These are phyloP conservation scores for Eupithecia dodoneata DNA, from an alignment of 2,888 invertebrate species.

Conservation along the genomic window DNA sequence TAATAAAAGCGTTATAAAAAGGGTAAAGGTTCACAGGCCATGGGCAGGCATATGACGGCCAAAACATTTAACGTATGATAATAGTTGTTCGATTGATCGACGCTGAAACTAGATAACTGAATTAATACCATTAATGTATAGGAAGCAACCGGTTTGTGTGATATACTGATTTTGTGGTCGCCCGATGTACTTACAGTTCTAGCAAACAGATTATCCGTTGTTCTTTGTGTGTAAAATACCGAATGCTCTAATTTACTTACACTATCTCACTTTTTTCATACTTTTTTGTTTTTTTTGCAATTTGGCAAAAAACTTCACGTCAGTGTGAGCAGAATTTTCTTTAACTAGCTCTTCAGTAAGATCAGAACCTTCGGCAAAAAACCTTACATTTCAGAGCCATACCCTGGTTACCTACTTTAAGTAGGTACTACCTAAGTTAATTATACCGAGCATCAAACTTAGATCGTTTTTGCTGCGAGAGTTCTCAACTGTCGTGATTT, in stretches of 20 bases:
- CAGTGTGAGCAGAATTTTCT: not conserved
- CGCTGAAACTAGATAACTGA: not conserved
- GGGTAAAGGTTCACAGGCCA: not conserved
- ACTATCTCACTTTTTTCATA: not conserved
- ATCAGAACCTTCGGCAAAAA: not conserved
- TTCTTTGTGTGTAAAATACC: not conserved
- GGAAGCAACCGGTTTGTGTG: not conserved
- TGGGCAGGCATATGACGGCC: constrained; percentile 8
- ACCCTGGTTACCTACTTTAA: not conserved
- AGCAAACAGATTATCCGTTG: too few relatives aligned
- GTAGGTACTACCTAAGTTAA: too few relatives aligned
- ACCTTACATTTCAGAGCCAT: not conserved
- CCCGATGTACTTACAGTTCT: too few relatives aligned
- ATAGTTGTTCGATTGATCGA: constrained; percentile 10
- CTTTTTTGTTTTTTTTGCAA: not conserved
- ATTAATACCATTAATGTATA: not conserved
- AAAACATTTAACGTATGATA: constrained; percentile 21
- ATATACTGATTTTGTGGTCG: not conserved
- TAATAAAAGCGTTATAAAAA: too few relatives aligned
- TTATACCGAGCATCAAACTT: constrained; percentile 24
- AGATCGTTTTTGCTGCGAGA: constrained; percentile 23
- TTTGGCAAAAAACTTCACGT: not conserved
- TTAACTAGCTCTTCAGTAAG: not conserved
- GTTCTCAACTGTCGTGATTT: constrained; percentile 29
- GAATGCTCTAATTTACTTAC: not conserved